A percentile compares a stretch with the other conserved stretches of the same genome.
These are phyloP conservation scores for Notolepis coatsorum DNA, from an alignment of 2,797 vertebrate species.

Conservation along the genomic window DNA sequence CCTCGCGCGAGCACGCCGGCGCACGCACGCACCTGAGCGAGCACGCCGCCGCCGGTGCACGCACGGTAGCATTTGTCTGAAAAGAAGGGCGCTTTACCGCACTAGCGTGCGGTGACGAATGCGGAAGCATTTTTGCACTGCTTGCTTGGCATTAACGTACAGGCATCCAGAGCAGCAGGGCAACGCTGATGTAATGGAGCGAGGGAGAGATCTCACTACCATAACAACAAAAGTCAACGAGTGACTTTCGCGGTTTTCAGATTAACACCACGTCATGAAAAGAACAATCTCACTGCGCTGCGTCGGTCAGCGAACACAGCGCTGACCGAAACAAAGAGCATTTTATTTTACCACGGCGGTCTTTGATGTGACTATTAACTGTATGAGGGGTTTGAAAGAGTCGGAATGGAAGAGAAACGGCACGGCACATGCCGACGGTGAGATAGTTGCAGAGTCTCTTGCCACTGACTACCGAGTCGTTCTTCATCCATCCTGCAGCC, in stretches of 20 bases:
- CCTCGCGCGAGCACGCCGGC: too few species aligned
- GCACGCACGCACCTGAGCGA: too few species aligned
- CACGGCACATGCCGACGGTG: constrained; percentile 29
- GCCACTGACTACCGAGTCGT: constrained; percentile 35
- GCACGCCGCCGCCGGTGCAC: too few species aligned
- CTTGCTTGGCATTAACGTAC: too few species aligned
- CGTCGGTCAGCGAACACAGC: constrained; percentile 45
- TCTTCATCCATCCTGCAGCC: constrained; percentile 55
- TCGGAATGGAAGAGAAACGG: background rate
- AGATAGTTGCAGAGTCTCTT: constrained; percentile 31
- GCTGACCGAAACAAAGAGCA: constrained; percentile 36
- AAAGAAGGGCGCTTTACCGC: too few species aligned
- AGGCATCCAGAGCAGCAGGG: constrained; percentile 35
- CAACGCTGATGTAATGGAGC: constrained; percentile 37
- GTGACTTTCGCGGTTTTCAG: constrained; percentile 31
- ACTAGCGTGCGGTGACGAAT: too few species aligned
- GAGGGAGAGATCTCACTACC: constrained; percentile 43
- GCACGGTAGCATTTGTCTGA: too few species aligned
- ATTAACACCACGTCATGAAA: constrained; percentile 25
- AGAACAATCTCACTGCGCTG: constrained; percentile 3
- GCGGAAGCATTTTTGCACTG: too few species aligned
- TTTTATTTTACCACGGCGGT: constrained; percentile 49
- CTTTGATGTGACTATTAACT: constrained; percentile 47
- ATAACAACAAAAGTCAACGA: constrained; percentile 51
- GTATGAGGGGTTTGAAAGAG: constrained; percentile 31